These are phyloP conservation scores for Drosophila colorata DNA, from an alignment of 2,888 invertebrate genomes.

Conservation along the genomic window DNA sequence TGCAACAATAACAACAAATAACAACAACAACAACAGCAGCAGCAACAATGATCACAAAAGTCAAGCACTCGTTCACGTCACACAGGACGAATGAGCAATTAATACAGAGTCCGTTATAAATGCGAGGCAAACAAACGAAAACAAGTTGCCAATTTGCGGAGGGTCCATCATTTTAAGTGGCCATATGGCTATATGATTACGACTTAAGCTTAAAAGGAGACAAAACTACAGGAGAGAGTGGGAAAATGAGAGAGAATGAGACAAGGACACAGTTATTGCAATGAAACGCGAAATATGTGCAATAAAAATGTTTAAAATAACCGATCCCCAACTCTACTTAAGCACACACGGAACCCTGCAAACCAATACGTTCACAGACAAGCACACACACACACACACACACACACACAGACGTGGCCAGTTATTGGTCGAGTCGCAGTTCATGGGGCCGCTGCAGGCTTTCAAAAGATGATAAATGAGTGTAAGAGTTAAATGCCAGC, in stretches of 20 bases:
- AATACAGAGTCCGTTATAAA: slow-evolving; percentile 56
- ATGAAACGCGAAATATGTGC: slow-evolving; percentile 68
- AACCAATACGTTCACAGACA: slow-evolving; percentile 35
- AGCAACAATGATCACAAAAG: neutral
- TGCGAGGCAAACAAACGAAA: slow-evolving; percentile 40
- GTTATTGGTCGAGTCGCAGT: slow-evolving; percentile 34
- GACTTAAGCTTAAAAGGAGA: slow-evolving; percentile 45
- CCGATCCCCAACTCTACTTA: slow-evolving; percentile 57
- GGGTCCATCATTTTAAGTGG: slow-evolving; percentile 61
- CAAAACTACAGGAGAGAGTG: neutral
- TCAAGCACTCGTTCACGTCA: slow-evolving; percentile 21
- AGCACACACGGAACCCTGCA: slow-evolving; percentile 11
- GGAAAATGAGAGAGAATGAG: neutral
- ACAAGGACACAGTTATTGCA: slow-evolving; percentile 52
- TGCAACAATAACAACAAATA: neutral
- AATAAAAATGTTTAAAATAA: slow-evolving; percentile 73
- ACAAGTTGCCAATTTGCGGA: slow-evolving; percentile 25
- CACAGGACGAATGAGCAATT: slow-evolving; percentile 70
- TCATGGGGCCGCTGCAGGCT: slow-evolving; percentile 55
- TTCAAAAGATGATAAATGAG: slow-evolving; percentile 75
- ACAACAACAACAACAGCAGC: neutral
- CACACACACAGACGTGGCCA: slow-evolving; percentile 24
- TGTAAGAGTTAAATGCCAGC: slow-evolving; percentile 72
- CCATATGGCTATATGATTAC: slow-evolving; percentile 67
- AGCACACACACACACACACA: slow-evolving; percentile 6